Evolutionary conservation across 2,888 invertebrate genomes (phyloP), one percentile per base, ranked within the genome.

Genomic region (Spatulosminthurus flaviceps): DNA sequence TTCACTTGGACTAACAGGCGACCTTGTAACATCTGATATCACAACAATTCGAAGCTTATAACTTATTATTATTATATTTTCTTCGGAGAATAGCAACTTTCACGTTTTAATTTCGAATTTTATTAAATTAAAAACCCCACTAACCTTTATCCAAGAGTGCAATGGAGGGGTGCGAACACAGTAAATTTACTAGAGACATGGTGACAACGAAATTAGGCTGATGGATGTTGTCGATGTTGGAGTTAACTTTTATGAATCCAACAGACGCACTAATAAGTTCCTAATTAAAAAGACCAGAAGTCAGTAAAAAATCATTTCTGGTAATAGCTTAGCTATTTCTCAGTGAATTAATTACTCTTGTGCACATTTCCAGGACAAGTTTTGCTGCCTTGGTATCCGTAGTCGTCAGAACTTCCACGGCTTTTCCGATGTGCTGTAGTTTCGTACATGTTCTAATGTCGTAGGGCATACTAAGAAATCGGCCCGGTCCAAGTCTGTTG

Each of bases 311-410:
- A 13, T 21, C 64, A 9, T 11, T 28, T 28, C 69, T 11, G 13
- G 28, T n/a, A 19, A 9, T n/a, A n/a, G n/a, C n/a, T n/a, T n/a
- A n/a, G n/a, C n/a, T n/a, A n/a, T n/a, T n/a, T n/a, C n/a, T n/a
- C n/a, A n/a, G n/a, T n/a, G n/a, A n/a, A n/a, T 67, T 11, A 74
- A 82, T 72, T 83, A 89, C 89, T 87, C 90, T 89, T 11, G 90
- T 90, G 86, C 91, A 91, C 85, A 91, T 89, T 83, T 90, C 89
- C 0, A 91, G 88, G 0, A 91, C 89, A 78, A 90, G 87, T 84
- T 89, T 89, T 11, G 91, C 90, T 0, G 91, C 89, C 41, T 88
- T 88, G 0, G 88, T 86, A 83, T 91, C 90, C 0, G 78, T 74
- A 2, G 77, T 78, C 0, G 82, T 83, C 1, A 85, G 73, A 22